Base-by-base conservation (phyloP, 2,113 vertebrate species). In the Sorex araneus region DNA sequence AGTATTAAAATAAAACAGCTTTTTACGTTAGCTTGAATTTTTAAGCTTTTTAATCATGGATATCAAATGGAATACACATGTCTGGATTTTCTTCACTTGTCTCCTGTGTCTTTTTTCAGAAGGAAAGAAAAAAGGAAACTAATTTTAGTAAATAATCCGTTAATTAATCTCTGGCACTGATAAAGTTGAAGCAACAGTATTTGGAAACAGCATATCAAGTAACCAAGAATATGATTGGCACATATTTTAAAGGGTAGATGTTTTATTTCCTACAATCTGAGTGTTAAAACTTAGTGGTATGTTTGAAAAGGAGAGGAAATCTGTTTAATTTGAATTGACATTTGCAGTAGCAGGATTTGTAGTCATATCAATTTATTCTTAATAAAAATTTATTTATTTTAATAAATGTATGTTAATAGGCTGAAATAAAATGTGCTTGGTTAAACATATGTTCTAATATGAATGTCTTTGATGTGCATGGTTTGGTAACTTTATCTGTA, bases 1-100 rank as follows among this genome's bases (percentile, higher is more conserved):
- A 97, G 98, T 98, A 98, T 98, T 98, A 98, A 98, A 98, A 98
- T 99, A 98, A 99, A 99, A 98, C 98, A 98, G 98, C 98, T 99
- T 99, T 99, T 97, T 97, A 97, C 4, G 97, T 99, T 99, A 98
- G 99, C 99, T 99, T 99, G 98, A 99, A 99, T 98, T 98, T 98
- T 98, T 98, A 98, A 98, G 98, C 97, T 98, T 98, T 98, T 98
- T 98, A 98, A 98, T 98, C 98, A 98, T 79, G 89, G 96, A 96
- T 98, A 98, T 98, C 98, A 98, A 98, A 98, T 98, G 97, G 98
- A 98, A 98, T 97, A 97, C 94, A 84, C 93, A 87, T 98, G 97
- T 98, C 97, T 98, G 86, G 96, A 90, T 97, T 96, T 95, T 97
- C 93, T 92, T 94, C 95, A 88, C 97, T 97, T 96, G 95, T 97